Base-by-base conservation (phyloP, 2,888 invertebrate species). In the Sycophila texana region DNA sequence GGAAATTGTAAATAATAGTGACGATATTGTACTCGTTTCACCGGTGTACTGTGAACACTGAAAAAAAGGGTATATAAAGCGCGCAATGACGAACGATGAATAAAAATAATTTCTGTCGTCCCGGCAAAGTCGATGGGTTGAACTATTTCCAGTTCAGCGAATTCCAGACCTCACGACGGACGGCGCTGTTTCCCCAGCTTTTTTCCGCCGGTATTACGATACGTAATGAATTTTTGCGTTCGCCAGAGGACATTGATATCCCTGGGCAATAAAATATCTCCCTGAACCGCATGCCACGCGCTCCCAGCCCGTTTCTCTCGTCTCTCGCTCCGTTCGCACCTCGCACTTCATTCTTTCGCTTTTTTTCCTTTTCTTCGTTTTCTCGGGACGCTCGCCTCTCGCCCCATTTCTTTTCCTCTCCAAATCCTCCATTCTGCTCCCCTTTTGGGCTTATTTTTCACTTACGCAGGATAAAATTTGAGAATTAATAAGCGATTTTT, bases 221-320 rank as follows among this genome's bases (percentile, higher is more conserved):
- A 61, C 75, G 65, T 75, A 79, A 79, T 79, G 75, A 79, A 79
- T 75, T 79, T 79, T 79, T 61, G 61, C 67, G 70, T 55, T 65
- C 77, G 63, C 77, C 39, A 80, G 73, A 75, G 73, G 74, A 75
- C 73, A 75, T 78, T 73, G 82, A 78, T 80, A 76, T 80, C 75
- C 79, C 67, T 70, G 75, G 73, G 81, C 77, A 81, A 83, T 78
- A 82, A 79, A 82, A 80, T 80, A 74, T 82, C 78, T 78, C 70
- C 73, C 61, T 47, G 79, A 60, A 61, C 77, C 74, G 61, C 78
- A 78, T 61, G 74, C 72, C 78, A 65, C 78, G 65, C 53, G 66
- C 58, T 78, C 57, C 66, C 65, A 18, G 79, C 47, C 72, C 49
- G 20, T 26, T 26, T 61, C 51, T 65, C 72, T 55, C 70, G 51